phyloP scores from a whole-genome alignment of 1,140 invertebrate genomes.

The Bombus affinis region DNA sequence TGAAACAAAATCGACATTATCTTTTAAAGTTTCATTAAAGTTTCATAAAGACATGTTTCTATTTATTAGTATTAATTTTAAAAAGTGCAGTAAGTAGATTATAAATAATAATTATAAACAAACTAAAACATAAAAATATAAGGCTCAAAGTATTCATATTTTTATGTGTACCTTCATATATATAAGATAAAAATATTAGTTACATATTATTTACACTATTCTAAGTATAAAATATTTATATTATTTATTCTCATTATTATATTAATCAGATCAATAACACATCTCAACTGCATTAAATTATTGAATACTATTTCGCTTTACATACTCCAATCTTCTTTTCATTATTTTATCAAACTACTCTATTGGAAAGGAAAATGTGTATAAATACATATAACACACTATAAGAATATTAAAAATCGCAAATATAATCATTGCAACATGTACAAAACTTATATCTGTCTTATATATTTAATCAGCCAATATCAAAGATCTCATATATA shows the following conservation, averaged over 20 bases:
- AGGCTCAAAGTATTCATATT: conserved; percentile 28
- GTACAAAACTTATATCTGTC: conserved; percentile 16
- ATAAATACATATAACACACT: conserved; percentile 7
- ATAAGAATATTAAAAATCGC: conserved; percentile 17
- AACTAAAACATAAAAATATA: conserved; percentile 27
- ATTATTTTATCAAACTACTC: neutral
- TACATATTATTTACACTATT: conserved; percentile 62
- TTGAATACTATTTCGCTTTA: neutral
- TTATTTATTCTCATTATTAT: conserved; percentile 34
- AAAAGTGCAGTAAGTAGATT: neutral
- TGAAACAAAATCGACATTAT: conserved; percentile 53
- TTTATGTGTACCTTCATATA: conserved; percentile 25
- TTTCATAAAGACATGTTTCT: neutral
- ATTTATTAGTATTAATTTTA: neutral
- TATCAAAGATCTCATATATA: neutral
- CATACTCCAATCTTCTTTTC: neutral
- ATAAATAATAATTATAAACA: conserved; percentile 7
- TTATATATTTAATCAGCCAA: conserved; percentile 24
- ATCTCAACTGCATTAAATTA: neutral
- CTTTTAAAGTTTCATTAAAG: conserved; percentile 50
- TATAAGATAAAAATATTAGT: conserved; percentile 35
- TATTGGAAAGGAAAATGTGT: conserved; percentile 19
- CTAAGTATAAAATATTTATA: conserved; percentile 57
- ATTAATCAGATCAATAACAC: conserved; percentile 7
- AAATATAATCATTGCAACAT: conserved; percentile 19